Conservation (phyloP, 1,140 invertebrate genomes). For the Dinothrombium tinctorium region DNA sequence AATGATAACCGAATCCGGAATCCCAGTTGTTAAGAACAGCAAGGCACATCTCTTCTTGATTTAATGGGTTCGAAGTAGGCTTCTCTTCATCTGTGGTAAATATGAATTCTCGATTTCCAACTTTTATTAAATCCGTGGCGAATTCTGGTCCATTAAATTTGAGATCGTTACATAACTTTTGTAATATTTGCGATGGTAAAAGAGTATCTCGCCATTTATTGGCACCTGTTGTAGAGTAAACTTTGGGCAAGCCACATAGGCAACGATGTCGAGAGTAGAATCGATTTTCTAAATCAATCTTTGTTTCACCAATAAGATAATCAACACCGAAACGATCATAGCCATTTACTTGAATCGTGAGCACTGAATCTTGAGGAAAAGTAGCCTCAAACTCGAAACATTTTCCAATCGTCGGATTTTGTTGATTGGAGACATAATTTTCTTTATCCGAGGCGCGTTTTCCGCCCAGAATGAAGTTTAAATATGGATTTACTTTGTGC, state of each 20-base stretch:
- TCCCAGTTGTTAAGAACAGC: slow-evolving; percentile 55
- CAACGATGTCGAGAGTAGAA: slow-evolving; percentile 65
- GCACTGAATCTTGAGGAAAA: slow-evolving; percentile 63
- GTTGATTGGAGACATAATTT: slow-evolving; percentile 69
- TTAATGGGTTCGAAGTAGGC: too few species aligned
- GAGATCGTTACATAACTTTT: too few species aligned
- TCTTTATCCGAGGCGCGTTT: slow-evolving; percentile 65
- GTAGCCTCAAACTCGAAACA: too few species aligned
- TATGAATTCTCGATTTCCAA: too few species aligned
- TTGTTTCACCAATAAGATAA: slow-evolving; percentile 71
- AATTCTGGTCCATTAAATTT: too few species aligned
- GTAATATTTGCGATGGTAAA: too few species aligned
- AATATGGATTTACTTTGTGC: slow-evolving; percentile 76
- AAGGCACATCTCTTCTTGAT: slow-evolving; percentile 57
- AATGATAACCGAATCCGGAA: slow-evolving; percentile 43
- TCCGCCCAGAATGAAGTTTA: slow-evolving; percentile 51
- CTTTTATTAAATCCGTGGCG: too few species aligned
- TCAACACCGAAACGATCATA: slow-evolving; percentile 69
- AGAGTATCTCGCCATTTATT: too few species aligned
- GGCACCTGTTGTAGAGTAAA: too few species aligned
- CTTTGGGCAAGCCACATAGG: slow-evolving; percentile 48
- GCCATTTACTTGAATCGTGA: slow-evolving; percentile 58
- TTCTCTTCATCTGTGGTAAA: too few species aligned
- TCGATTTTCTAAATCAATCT: slow-evolving; percentile 69
- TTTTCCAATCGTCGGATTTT: slow-evolving; percentile 74